These are phyloP conservation scores for Caenorhabditis remanei DNA, from an alignment of 1,140 invertebrate species.

Conservation along the genomic window DNA sequence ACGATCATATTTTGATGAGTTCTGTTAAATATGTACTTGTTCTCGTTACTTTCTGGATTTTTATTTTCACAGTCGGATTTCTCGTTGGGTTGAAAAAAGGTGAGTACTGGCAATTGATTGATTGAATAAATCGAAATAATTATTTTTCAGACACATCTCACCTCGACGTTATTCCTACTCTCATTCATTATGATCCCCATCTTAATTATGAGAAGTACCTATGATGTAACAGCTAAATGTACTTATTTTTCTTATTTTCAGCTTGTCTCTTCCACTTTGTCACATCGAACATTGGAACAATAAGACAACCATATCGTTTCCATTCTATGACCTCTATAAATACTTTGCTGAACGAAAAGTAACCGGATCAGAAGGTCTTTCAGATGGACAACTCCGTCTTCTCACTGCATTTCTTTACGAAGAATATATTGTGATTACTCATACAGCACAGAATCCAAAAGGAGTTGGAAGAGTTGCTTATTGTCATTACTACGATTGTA, in stretches of 20 bases:
- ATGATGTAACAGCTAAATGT: neutral
- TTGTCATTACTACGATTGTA: neutral
- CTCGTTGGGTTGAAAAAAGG: neutral
- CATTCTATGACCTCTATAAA: neutral
- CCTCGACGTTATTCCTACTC: neutral
- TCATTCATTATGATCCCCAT: neutral
- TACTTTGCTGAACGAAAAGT: neutral
- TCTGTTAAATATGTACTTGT: neutral
- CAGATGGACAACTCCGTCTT: constrained; percentile 9
- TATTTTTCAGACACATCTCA: neutral
- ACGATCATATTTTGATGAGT: neutral
- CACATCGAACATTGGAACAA: neutral
- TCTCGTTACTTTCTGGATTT: neutral
- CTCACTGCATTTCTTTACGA: neutral
- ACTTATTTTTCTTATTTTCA: neutral
- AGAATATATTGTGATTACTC: neutral
- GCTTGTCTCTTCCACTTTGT: neutral
- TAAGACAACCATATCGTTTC: neutral
- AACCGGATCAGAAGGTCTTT: neutral
- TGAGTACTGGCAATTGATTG: neutral
- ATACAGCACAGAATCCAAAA: constrained; percentile 11
- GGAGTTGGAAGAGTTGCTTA: neutral
- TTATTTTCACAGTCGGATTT: neutral
- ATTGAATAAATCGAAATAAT: neutral
- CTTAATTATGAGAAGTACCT: neutral